A percentile compares a stretch with the other conserved stretches of the same genome.
phyloP scores from a whole-genome alignment of 2,797 vertebrate genomes.

The Remorina albescens region DNA sequence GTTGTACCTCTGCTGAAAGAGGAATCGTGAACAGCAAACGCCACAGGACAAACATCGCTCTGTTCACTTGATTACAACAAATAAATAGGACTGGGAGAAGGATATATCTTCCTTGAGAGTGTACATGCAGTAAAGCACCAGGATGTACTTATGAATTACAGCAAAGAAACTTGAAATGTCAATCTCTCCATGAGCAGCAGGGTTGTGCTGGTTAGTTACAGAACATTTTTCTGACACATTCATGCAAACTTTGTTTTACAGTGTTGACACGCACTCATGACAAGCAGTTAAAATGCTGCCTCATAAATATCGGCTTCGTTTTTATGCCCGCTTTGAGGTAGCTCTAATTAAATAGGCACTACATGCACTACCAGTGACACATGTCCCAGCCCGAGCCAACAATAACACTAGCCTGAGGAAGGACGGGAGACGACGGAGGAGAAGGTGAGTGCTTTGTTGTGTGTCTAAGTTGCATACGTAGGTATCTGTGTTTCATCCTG shows the following conservation, averaged over 20 bases:
- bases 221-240: conserved; percentile 63
- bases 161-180: conserved; percentile 66
- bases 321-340: conserved; percentile 81
- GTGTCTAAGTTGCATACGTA: conserved; percentile 50
- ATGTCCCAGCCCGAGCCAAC: conserved; percentile 78
- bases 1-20: conserved; percentile 50
- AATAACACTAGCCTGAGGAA: conserved; percentile 75
- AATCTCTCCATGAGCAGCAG: conserved; percentile 57
- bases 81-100: conserved; percentile 77
- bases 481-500: conserved; percentile 45
- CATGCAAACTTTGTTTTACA: conserved; percentile 74
- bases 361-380: conserved; percentile 79
- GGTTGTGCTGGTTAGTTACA: conserved; percentile 37
- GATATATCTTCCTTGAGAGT: conserved; percentile 69
- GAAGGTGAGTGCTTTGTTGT: conserved; percentile 63
- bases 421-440: conserved; percentile 56
- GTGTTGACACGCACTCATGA: conserved; percentile 74
- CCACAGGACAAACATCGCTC: conserved; percentile 66
- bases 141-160: conserved; percentile 63
- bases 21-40: conserved; percentile 52
- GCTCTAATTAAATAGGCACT: conserved; percentile 82
- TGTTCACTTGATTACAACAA: conserved; percentile 82
- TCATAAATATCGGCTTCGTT: conserved; percentile 82
- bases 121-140: conserved; percentile 36
- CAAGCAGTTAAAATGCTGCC: conserved; percentile 78